Conservation (phyloP, 2,797 vertebrate genomes). For the Helicolenus hilgendorfi region DNA sequence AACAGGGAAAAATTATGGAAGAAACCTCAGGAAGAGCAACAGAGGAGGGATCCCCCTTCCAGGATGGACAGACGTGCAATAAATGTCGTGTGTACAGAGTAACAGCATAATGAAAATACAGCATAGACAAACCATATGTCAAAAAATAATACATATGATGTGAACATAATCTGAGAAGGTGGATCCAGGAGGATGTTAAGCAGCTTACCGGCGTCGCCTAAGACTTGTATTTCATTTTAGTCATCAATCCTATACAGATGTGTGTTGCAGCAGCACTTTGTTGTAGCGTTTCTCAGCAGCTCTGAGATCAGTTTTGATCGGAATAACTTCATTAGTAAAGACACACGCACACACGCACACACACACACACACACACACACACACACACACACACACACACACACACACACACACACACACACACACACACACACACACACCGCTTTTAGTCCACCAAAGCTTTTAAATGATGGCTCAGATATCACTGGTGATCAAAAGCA, state of each 20-base stretch:
- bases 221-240: constrained; percentile 32
- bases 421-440: constrained; percentile 2
- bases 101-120: too few species aligned
- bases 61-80: too few species aligned
- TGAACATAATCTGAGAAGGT: too few species aligned
- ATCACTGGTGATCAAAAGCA: constrained; percentile 59
- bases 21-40: too few species aligned
- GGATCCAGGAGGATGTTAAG: too few species aligned
- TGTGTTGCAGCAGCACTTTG: constrained; percentile 40
- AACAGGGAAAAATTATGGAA: too few species aligned
- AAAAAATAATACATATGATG: too few species aligned
- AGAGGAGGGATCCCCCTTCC: too few species aligned
- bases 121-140: too few species aligned
- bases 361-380: constrained; percentile 21
- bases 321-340: constrained; percentile 80
- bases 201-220: too few species aligned
- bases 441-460: constrained; percentile 68
- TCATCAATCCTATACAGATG: constrained; percentile 48
- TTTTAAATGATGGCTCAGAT: constrained; percentile 76
- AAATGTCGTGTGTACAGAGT: too few species aligned
- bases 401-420: constrained; percentile 22
- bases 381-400: constrained; percentile 27
- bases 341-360: background rate
- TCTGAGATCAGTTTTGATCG: constrained; percentile 53
- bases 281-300: constrained; percentile 52